phyloP scores from a whole-genome alignment of 2,797 vertebrate species.

The Basileuterus tristriatus region DNA sequence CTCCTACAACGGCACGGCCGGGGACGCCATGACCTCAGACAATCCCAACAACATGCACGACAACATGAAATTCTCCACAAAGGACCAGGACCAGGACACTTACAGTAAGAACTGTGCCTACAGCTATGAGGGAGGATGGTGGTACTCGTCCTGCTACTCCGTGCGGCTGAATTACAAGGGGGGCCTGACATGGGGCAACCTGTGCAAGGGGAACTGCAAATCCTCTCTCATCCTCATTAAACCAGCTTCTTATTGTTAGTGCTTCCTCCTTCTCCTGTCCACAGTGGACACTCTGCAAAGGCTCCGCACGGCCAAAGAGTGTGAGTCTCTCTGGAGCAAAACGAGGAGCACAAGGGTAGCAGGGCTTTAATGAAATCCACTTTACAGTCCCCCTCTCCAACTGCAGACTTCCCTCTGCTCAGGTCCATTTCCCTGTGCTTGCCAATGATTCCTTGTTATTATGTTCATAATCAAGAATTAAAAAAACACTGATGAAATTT shows the following conservation, averaged over 20 bases:
- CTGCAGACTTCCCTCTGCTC: neutral
- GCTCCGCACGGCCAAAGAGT: neutral
- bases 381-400: neutral
- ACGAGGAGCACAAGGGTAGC: neutral
- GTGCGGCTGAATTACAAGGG: constrained; percentile 69
- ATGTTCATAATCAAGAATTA: constrained; percentile 18
- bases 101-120: constrained; percentile 66
- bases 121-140: constrained; percentile 67
- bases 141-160: constrained; percentile 53
- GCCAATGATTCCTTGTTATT: neutral
- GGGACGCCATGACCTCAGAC: constrained; percentile 66
- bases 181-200: constrained; percentile 36
- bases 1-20: constrained; percentile 28
- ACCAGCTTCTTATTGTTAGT: constrained; percentile 60
- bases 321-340: neutral
- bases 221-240: constrained; percentile 65
- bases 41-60: constrained; percentile 57
- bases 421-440: neutral
- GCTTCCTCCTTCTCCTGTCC: neutral
- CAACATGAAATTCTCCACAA: constrained; percentile 72
- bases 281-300: neutral
- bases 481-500: neutral
- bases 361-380: neutral
- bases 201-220: constrained; percentile 69
- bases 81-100: constrained; percentile 67